Evolutionary conservation across 2,113 vertebrate species (phyloP).

Genomic region (Caracal caracal): DNA sequence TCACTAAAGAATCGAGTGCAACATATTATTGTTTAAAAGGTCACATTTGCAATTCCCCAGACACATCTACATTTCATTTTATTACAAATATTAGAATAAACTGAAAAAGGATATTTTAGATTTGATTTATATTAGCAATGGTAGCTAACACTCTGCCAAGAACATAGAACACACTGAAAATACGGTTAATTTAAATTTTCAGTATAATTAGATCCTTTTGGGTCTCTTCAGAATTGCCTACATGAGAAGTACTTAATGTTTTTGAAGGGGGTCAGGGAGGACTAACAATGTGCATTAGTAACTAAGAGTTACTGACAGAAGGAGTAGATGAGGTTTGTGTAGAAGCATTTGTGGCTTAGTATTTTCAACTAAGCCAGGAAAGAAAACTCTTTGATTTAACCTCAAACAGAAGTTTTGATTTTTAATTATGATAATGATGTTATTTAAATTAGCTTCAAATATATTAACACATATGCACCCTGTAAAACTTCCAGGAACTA

Average conservation of each 20-base stretch:
- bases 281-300: not conserved
- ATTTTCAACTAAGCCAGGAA: slow-evolving; percentile 6
- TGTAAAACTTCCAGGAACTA: not conserved
- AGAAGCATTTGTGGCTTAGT: not conserved
- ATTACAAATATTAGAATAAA: slow-evolving; percentile 9
- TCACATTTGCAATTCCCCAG: not conserved
- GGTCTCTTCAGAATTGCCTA: not conserved
- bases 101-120: not conserved
- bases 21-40: not conserved
- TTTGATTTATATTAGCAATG: not conserved
- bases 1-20: not conserved
- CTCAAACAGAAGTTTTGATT: slow-evolving; percentile 18
- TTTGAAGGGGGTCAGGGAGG: not conserved
- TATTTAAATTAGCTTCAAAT: not conserved
- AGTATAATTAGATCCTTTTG: not conserved
- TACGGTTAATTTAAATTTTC: not conserved
- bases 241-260: not conserved
- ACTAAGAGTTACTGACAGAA: slow-evolving; percentile 18
- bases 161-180: not conserved
- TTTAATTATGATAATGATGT: not conserved
- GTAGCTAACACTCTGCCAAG: not conserved
- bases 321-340: not conserved
- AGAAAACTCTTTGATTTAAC: slow-evolving; percentile 31
- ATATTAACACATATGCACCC: not conserved
- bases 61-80: not conserved